Evolutionary conservation across 1,140 invertebrate genomes (phyloP).

Genomic region (Plutomurus gul): DNA sequence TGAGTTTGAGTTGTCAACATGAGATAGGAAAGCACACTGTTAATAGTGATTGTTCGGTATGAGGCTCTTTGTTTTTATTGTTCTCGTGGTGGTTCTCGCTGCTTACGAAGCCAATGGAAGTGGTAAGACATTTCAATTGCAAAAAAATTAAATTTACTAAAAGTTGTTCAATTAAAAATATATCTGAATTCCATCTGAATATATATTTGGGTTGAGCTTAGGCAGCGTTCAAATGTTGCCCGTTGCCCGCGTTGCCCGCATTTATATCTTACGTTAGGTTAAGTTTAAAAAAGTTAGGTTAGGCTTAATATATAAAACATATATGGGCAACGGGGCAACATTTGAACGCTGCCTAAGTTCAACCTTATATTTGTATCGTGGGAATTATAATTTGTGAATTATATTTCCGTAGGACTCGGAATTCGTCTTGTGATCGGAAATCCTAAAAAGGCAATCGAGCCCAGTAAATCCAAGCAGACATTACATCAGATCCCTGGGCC

Average conservation of each 20-base stretch:
- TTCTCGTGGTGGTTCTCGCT: no score
- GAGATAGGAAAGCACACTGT: not conserved
- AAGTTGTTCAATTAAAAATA: no score
- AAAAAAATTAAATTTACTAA: no score
- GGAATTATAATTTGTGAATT: not conserved
- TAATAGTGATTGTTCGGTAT: not conserved
- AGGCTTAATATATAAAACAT: no score
- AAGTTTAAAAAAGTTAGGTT: no score
- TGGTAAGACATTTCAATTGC: no score
- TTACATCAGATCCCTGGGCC: not conserved
- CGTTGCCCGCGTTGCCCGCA: not conserved
- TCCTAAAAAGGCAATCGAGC: no score
- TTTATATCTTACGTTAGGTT: no score
- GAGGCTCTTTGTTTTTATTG: not conserved
- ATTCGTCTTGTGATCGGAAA: constrained; percentile 4
- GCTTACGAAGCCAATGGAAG: no score
- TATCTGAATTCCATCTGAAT: no score
- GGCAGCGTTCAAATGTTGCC: not conserved
- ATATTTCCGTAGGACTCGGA: not conserved
- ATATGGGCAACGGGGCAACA: no score
- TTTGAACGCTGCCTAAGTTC: no score
- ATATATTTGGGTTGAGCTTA: not conserved
- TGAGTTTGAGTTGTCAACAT: constrained; percentile 8
- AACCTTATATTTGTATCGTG: not conserved
- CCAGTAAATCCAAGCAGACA: not conserved